Conservation (phyloP, 37 sponge, comb jelly and placozoan species). For the Sycon ciliatum region DNA sequence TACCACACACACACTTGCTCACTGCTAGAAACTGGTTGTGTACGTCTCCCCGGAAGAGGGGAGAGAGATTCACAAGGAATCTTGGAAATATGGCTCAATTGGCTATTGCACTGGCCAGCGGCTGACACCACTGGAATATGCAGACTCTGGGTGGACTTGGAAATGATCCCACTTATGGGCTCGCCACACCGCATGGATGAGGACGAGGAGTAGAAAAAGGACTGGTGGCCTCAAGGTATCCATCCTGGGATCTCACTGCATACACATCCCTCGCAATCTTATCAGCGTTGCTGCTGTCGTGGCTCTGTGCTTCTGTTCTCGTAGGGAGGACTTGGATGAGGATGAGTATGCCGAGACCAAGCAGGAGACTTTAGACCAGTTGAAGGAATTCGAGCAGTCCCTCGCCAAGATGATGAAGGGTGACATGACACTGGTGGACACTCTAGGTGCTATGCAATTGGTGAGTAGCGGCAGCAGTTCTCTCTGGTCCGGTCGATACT, state of each 20-base stretch:
- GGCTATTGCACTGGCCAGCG: no score
- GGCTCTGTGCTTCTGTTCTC: background rate
- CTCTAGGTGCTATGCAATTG: conserved; percentile 76
- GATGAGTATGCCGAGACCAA: conserved; percentile 89
- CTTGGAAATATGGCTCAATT: no score
- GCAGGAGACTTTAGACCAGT: conserved; percentile 82
- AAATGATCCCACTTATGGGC: no score
- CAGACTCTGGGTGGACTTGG: no score
- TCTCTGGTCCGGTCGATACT: background rate
- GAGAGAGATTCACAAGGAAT: no score
- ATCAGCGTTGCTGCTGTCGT: background rate
- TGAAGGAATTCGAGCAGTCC: conserved; percentile 85
- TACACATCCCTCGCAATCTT: background rate
- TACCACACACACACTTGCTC: no score
- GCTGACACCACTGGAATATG: no score
- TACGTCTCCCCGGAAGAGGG: no score
- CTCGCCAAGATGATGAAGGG: conserved; percentile 72
- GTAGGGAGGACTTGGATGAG: conserved; percentile 75
- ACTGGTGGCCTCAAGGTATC: no score
- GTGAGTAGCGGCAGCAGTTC: conserved; percentile 21
- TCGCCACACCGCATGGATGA: no score
- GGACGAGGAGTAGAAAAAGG: no score
- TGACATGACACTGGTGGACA: conserved; percentile 77
- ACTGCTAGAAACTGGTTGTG: no score
- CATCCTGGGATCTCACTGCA: background rate